Evolutionary conservation across 1,140 invertebrate genomes (phyloP), one percentile per base, ranked within the genome.

Genomic region (Liolophura sinensis): DNA sequence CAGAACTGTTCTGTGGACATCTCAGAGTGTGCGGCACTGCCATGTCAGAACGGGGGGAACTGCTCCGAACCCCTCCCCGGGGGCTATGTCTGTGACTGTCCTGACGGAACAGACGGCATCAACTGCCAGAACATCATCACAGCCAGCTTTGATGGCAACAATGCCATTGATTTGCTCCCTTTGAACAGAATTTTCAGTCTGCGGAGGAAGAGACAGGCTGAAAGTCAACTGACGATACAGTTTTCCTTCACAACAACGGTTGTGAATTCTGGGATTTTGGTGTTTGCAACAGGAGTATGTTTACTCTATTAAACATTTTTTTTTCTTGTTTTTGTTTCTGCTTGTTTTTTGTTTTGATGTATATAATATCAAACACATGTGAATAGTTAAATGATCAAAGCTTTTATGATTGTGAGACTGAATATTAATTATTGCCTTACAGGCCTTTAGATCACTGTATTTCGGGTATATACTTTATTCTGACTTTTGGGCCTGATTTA

Each of bases 1-100:
- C 40, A 31, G n/a, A 91, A 91, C 66, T 97, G 95, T 76, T 94
- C 93, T 0, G 91, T 94, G 77, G 95, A 97, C 77, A 93, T 97
- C 68, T 89, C 96, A 79, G 95, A 97, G 84, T 97, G 95, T 81
- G 90, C 93, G 84, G 54, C 65, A 31, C 18, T 15, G 14, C 65
- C 65, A 1, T 67, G 65, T 49, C 54, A 54, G 20, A 54, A 62
- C 52, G 51, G 57, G 11, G 68, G 59, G n/a, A 22, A 40, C 16
- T 67, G 68, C 56, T 40, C 47, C 9, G 64, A 67, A 49, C 56
- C 64, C 18, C 24, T 22, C 15, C 64, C 68, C 1, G 50, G 40
- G 20, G 22, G 25, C 0, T 71, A 55, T 47, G 9, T 9, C 31
- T 84, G 82, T 64, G 61, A 68, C 27, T 84, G 82, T 70, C 69